Evolutionary conservation across 1,140 invertebrate genomes (phyloP).

Genomic region (Phthorimaea operculella): DNA sequence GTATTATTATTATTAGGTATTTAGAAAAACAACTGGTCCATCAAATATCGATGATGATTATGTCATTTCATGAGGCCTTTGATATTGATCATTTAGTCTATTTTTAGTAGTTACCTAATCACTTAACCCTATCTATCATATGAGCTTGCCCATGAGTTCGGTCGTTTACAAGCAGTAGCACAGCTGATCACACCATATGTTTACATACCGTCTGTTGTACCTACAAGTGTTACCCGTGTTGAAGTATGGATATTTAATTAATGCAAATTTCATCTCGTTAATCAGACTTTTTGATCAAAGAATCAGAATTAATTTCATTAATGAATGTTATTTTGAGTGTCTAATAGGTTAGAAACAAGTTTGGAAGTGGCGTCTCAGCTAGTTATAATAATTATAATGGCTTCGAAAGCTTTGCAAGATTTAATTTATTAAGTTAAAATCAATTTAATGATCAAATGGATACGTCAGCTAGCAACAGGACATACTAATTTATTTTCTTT

Average conservation of each 20-base stretch:
- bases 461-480: too few relatives aligned
- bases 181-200: conserved; percentile 3
- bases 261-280: conserved; percentile 1
- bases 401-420: too few relatives aligned
- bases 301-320: not conserved
- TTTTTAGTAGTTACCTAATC: conserved; percentile 6
- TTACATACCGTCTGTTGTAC: not conserved
- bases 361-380: too few relatives aligned
- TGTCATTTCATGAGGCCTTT: not conserved
- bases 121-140: not conserved
- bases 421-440: too few relatives aligned
- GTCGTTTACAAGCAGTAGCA: not conserved
- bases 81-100: not conserved
- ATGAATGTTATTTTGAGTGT: too few relatives aligned
- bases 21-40: too few relatives aligned
- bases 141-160: not conserved
- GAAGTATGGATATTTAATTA: not conserved
- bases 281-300: not conserved
- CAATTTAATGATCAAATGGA: too few relatives aligned
- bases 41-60: not conserved
- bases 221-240: not conserved
- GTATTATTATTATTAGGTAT: too few relatives aligned
- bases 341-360: too few relatives aligned
- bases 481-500: too few relatives aligned
- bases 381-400: too few relatives aligned